phyloP scores from a whole-genome alignment of 2,113 vertebrate species.

The Tachuris rubrigastra region DNA sequence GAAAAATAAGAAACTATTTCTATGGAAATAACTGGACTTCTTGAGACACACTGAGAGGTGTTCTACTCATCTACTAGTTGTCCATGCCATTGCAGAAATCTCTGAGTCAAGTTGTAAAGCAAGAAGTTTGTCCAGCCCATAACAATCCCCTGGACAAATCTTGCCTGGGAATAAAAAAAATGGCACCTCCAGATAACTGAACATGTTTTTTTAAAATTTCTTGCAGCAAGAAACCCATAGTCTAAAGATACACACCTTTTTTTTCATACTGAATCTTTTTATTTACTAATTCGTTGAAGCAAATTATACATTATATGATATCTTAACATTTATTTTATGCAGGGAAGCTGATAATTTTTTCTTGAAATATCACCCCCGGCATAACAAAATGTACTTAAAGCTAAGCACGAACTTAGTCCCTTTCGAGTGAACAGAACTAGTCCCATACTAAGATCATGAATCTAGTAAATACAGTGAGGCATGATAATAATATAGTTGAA shows the following conservation, averaged over 20 bases:
- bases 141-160: background rate
- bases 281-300: background rate
- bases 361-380: background rate
- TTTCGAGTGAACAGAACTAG: background rate
- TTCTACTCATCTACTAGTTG: background rate
- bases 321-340: background rate
- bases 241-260: background rate
- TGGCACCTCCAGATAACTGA: background rate
- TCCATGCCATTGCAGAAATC: background rate
- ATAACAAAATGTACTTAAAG: background rate
- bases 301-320: background rate
- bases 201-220: background rate
- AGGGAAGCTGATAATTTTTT: background rate
- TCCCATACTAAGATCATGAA: background rate
- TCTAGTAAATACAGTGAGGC: background rate
- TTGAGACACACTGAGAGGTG: background rate
- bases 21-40: background rate
- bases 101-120: background rate
- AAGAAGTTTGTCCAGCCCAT: background rate
- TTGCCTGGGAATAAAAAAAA: background rate
- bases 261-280: background rate
- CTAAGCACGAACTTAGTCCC: background rate
- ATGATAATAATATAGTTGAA: background rate
- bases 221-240: background rate
- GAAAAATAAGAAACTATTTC: background rate